Evolutionary conservation across 2,888 invertebrate species (phyloP), one percentile per base, ranked within the genome.

Genomic region (Pasiphila rectangulata): DNA sequence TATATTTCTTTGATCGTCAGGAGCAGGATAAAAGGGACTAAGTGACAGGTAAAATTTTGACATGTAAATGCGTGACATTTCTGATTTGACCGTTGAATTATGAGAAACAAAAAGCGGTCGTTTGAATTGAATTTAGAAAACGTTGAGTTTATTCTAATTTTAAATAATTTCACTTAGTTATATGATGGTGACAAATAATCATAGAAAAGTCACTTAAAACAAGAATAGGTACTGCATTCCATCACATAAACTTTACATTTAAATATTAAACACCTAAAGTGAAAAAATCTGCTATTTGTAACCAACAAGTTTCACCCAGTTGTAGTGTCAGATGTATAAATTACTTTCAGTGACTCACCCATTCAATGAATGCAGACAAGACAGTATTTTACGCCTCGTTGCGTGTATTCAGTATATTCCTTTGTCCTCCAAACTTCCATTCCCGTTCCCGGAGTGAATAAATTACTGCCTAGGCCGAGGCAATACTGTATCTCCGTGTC

Each of bases 1-100:
- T 80, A 73, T 79, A 82, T 78, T 82, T 83, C 83, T 87, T 86
- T 84, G 85, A 84, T 83, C 77, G 75, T 72, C 66, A 76, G 75
- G 71, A 72, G 67, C 39, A 44, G 67, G 63, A 82, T 79, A 84
- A 86, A 77, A 73, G 73, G 61, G 51, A 40, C 24, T 24, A 40
- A 51, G 51, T 83, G 87, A 83, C 86, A 84, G 78, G 69, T 63
- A 61, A 59, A 59, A 49, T 51, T 63, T 53, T 64, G 67, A 75
- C 71, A 84, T 84, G 81, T 75, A 79, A 79, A 78, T 75, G 61
- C 72, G 67, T 63, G 57, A 57, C 55, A 52, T 55, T 63, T 61
- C 69, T 48, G 39, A 39, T 48, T 48, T 48, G 54, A 48, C 50
- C 54, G 66, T 66, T 61, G 42, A 24, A 5, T 36, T 7, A 10